Evolutionary conservation across 2,797 vertebrate species (phyloP).

Genomic region (Melanotaenia pygmaea): DNA sequence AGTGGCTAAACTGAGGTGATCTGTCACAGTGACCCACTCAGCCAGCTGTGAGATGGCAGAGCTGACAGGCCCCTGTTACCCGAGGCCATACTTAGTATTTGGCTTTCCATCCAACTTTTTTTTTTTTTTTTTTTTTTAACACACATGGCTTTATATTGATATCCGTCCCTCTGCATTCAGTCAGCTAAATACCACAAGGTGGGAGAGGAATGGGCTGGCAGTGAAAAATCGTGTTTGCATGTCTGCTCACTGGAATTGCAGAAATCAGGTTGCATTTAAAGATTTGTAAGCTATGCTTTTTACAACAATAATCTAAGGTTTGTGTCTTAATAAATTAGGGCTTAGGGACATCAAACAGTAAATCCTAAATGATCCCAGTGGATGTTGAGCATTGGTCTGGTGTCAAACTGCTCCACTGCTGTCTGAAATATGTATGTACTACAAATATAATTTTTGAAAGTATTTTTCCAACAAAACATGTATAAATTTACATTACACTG

Average conservation of each 20-base stretch:
- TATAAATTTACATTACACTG: too few relatives aligned
- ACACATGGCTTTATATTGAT: constrained; percentile 77
- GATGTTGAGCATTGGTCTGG: too few relatives aligned
- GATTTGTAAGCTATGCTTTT: neutral
- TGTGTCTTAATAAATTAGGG: neutral
- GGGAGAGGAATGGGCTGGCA: constrained; percentile 45
- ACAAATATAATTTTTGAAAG: too few relatives aligned
- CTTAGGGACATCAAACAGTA: neutral
- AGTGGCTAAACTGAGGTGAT: constrained; percentile 67
- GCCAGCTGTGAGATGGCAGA: constrained; percentile 68
- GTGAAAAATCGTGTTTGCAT: constrained; percentile 32
- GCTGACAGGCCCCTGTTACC: constrained; percentile 79
- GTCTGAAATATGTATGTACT: too few relatives aligned
- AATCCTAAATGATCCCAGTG: too few relatives aligned
- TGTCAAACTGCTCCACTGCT: too few relatives aligned
- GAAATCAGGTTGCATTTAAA: neutral
- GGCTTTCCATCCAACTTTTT: constrained; percentile 72
- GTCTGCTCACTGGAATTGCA: constrained; percentile 33
- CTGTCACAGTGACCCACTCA: constrained; percentile 71
- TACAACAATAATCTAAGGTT: neutral
- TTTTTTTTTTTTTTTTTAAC: constrained; percentile 61
- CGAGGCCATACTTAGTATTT: constrained; percentile 78
- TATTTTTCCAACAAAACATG: too few relatives aligned
- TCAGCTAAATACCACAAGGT: constrained; percentile 81
- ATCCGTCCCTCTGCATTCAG: constrained; percentile 80